Conservation (phyloP, 2,888 invertebrate species). For the Phymatocera aterrima region DNA sequence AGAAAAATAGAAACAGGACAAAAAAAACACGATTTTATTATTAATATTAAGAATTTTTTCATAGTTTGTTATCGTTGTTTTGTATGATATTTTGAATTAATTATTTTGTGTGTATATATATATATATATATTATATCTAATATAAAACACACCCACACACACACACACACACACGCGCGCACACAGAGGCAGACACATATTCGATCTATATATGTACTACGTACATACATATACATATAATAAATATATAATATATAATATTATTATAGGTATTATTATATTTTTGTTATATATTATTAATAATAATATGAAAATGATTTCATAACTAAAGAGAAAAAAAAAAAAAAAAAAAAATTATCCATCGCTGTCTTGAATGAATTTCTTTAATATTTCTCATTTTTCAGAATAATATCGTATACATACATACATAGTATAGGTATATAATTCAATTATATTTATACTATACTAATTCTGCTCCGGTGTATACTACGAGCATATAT, state of each 20-base stretch:
- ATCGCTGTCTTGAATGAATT: conserved; percentile 54
- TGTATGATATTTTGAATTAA: conserved; percentile 68
- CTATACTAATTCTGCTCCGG: no score
- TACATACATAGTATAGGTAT: no score
- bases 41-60: conserved; percentile 60
- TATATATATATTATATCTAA: conserved; percentile 52
- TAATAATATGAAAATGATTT: conserved; percentile 57
- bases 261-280: conserved; percentile 57
- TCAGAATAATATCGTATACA: conserved; percentile 47
- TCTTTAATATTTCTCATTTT: conserved; percentile 57
- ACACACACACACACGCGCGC: conserved; percentile 44
- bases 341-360: background rate
- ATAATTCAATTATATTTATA: no score
- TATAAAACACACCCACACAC: background rate
- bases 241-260: conserved; percentile 69
- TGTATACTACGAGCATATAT: no score
- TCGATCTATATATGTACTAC: conserved; percentile 52
- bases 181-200: conserved; percentile 48
- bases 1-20: background rate
- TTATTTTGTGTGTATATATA: conserved; percentile 18
- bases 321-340: conserved; percentile 60
- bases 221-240: conserved; percentile 46
- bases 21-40: conserved; percentile 44
- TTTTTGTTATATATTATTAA: conserved; percentile 66
- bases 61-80: conserved; percentile 73